A percentile compares a stretch with the other conserved stretches of the same genome.
Evolutionary conservation across 2,797 vertebrate species (phyloP).

Genomic region (Halcyon chelicuti): DNA sequence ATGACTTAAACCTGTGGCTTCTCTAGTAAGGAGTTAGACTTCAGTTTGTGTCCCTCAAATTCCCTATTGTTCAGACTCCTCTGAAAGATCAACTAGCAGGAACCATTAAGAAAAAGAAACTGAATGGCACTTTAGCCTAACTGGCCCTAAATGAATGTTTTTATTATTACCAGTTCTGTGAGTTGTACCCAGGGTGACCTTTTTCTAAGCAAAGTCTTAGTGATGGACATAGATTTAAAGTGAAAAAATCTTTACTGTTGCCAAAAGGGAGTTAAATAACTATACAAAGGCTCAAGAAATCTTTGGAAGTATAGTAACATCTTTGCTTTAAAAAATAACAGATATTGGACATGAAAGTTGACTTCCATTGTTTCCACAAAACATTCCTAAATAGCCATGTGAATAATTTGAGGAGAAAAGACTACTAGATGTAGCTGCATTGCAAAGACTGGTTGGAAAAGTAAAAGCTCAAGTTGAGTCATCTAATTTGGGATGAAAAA

Average conservation of each 20-base stretch:
- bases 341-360: not conserved
- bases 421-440: not conserved
- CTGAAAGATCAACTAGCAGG: not conserved
- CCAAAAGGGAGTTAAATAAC: not conserved
- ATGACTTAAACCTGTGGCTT: not conserved
- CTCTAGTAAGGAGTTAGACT: not conserved
- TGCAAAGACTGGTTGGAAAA: not conserved
- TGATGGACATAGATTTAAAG: not conserved
- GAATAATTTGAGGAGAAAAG: not conserved
- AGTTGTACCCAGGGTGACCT: not conserved
- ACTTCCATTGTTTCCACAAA: not conserved
- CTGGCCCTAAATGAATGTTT: not conserved
- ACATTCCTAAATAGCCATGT: not conserved
- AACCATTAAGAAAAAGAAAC: not conserved
- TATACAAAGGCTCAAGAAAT: not conserved
- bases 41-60: not conserved
- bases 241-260: not conserved
- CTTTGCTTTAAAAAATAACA: not conserved
- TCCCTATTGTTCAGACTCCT: not conserved
- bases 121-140: not conserved
- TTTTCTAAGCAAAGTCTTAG: not conserved
- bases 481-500: not conserved
- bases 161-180: not conserved
- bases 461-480: not conserved
- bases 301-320: not conserved